phyloP scores from a whole-genome alignment of 2,797 vertebrate species.

The Chelmon rostratus region DNA sequence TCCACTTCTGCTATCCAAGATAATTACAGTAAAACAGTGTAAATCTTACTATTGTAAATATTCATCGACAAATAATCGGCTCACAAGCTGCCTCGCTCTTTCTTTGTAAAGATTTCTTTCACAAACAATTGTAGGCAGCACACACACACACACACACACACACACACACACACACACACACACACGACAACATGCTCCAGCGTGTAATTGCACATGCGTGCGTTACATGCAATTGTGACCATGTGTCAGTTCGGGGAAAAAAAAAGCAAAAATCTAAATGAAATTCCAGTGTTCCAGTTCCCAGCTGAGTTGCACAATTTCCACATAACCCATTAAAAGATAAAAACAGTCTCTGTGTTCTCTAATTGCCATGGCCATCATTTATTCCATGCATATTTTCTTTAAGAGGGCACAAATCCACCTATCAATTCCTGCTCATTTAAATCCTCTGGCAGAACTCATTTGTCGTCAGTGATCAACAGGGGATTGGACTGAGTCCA shows the following conservation, averaged over 20 bases:
- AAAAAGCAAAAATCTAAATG: constrained; percentile 18
- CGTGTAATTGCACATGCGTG: constrained; percentile 4
- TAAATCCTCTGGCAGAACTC: constrained; percentile 65
- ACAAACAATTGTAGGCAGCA: neutral
- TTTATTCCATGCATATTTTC: constrained; percentile 30
- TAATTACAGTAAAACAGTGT: neutral
- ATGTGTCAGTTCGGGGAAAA: neutral
- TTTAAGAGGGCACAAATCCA: constrained; percentile 37
- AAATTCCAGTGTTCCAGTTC: constrained; percentile 4
- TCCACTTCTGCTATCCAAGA: constrained; percentile 17
- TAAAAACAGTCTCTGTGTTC: constrained; percentile 26
- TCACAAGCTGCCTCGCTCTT: neutral
- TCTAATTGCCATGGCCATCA: constrained; percentile 47
- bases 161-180: too few relatives aligned
- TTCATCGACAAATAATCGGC: neutral
- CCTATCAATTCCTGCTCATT: constrained; percentile 54
- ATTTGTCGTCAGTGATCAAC: constrained; percentile 73
- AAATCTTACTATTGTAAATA: neutral
- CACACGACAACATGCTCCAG: neutral
- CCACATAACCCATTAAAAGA: constrained; percentile 1
- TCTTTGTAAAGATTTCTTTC: neutral
- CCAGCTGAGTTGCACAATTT: constrained; percentile 32
- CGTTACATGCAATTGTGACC: neutral
- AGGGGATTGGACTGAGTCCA: constrained; percentile 72
- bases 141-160: neutral